phyloP scores from a whole-genome alignment of 2,797 vertebrate genomes.

The Gephyroberyx darwinii region DNA sequence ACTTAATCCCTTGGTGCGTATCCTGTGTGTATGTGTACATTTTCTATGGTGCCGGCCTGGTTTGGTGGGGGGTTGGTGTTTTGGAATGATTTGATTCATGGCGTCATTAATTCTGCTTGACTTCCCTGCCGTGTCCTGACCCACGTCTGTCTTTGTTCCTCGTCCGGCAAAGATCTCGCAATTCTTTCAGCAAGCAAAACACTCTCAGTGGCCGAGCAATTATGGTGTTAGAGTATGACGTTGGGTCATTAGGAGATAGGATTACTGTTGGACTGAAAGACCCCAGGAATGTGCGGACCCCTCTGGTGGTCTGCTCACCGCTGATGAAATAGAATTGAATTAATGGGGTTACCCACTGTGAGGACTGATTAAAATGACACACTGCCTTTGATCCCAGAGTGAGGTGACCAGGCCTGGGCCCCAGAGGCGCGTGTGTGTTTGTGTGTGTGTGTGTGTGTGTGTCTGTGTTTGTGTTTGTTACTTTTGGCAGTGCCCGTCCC shows the following conservation, averaged over 20 bases:
- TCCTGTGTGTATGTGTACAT: constrained; percentile 18
- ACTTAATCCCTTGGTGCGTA: constrained; percentile 35
- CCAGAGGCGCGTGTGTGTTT: constrained; percentile 50
- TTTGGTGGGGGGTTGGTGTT: constrained; percentile 64
- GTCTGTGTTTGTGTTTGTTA: constrained; percentile 16
- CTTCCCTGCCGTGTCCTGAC: constrained; percentile 64
- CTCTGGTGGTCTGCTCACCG: constrained; percentile 62
- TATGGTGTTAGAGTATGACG: constrained; percentile 58
- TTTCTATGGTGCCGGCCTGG: constrained; percentile 43
- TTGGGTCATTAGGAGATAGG: constrained; percentile 68
- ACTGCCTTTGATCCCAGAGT: constrained; percentile 71
- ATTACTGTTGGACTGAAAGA: constrained; percentile 70
- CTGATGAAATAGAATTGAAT: constrained; percentile 80
- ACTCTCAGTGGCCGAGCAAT: constrained; percentile 58
- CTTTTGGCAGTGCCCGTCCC: constrained; percentile 30
- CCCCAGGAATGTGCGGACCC: constrained; percentile 70
- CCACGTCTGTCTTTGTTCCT: constrained; percentile 59
- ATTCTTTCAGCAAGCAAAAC: constrained; percentile 50
- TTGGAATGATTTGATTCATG: constrained; percentile 69
- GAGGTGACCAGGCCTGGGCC: constrained; percentile 63
- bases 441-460: constrained; percentile 27
- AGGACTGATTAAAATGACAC: constrained; percentile 72
- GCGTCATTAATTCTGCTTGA: constrained; percentile 70
- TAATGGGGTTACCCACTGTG: constrained; percentile 78
- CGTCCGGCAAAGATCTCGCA: constrained; percentile 29